Conservation (phyloP, 2,888 invertebrate genomes). For the Tenthredo notha region DNA sequence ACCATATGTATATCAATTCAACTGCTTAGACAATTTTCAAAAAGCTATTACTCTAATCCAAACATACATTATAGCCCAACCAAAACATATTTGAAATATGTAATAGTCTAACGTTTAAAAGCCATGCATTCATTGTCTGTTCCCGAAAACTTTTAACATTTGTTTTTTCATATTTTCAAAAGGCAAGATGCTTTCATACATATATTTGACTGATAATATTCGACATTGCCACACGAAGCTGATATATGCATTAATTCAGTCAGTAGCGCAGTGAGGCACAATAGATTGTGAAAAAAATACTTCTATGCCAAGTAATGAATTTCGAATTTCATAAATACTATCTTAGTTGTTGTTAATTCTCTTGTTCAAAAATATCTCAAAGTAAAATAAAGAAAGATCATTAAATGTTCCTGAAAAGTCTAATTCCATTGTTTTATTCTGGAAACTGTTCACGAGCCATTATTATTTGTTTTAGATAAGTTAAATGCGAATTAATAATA, state of each 20-base stretch:
- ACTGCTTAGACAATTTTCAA: not conserved
- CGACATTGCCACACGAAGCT: constrained; percentile 44
- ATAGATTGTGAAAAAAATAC: not conserved
- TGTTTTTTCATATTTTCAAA: not conserved
- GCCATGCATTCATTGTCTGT: constrained; percentile 26
- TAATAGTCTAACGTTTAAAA: constrained; percentile 20
- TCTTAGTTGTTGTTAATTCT: not conserved
- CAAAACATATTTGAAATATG: constrained; percentile 23
- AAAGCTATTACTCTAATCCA: not conserved
- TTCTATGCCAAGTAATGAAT: not conserved
- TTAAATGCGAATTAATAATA: not conserved
- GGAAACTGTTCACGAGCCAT: not conserved
- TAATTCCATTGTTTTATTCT: not conserved
- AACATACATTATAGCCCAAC: constrained; percentile 3
- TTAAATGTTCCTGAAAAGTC: not conserved
- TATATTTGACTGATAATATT: constrained; percentile 12
- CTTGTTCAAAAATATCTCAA: not conserved
- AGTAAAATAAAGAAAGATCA: not conserved
- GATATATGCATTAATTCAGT: not conserved
- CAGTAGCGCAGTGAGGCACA: not conserved
- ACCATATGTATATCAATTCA: not conserved
- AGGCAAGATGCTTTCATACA: constrained; percentile 2
- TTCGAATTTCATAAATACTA: not conserved
- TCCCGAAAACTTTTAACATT: not conserved
- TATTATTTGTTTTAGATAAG: not conserved